phyloP scores from a whole-genome alignment of 2,888 invertebrate species.

The Caenorhabditis macrosperma region DNA sequence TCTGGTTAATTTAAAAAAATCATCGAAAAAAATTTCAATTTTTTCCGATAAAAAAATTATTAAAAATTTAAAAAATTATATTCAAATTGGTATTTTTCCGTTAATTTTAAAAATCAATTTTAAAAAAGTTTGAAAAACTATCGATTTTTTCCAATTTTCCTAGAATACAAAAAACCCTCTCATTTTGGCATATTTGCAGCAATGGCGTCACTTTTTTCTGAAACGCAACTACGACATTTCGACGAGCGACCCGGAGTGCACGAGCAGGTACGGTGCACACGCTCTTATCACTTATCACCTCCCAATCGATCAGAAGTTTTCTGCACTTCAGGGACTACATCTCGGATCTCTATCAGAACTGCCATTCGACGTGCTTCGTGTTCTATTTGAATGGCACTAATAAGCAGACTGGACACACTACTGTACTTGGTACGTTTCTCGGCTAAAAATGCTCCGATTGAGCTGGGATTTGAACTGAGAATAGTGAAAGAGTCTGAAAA shows the following conservation, averaged over 20 bases:
- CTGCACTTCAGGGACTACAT: conserved; percentile 59
- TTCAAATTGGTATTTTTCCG: too few relatives aligned
- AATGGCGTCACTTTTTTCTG: conserved; percentile 77
- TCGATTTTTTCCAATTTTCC: background rate
- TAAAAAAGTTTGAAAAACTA: too few relatives aligned
- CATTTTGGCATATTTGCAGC: too few relatives aligned
- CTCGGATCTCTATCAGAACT: conserved; percentile 64
- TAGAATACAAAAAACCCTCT: too few relatives aligned
- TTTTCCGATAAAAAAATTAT: too few relatives aligned
- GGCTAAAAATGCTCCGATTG: too few relatives aligned
- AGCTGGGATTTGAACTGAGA: too few relatives aligned
- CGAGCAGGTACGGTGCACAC: conserved; percentile 46
- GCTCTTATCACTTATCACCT: background rate
- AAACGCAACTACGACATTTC: conserved; percentile 76
- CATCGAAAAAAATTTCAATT: too few relatives aligned
- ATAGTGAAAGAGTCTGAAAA: too few relatives aligned
- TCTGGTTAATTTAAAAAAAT: too few relatives aligned
- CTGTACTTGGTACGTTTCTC: conserved; percentile 67
- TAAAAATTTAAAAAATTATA: too few relatives aligned
- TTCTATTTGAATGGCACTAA: conserved; percentile 76
- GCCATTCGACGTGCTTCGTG: conserved; percentile 74
- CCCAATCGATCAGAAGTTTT: conserved; percentile 29
- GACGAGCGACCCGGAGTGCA: conserved; percentile 70
- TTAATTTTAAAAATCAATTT: too few relatives aligned
- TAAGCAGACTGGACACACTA: conserved; percentile 69